Evolutionary conservation across 2,888 invertebrate species (phyloP), one percentile per base, ranked within the genome.

Genomic region (Mythimna loreyi): DNA sequence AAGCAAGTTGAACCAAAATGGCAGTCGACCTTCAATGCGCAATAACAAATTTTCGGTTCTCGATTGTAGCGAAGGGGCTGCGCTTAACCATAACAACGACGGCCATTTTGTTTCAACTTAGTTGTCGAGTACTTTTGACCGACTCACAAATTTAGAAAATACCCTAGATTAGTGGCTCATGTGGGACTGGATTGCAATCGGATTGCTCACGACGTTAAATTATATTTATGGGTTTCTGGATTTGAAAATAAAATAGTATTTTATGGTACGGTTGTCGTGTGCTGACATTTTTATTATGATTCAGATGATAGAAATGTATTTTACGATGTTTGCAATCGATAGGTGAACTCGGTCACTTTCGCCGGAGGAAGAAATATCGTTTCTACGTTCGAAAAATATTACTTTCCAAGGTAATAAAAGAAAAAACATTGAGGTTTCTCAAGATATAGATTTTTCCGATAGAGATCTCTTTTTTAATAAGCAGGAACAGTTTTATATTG

Each of bases 101-200:
- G 28, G 28, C 4, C 28, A 28, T 28, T 28, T 28, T 28, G 28
- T 2, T 28, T 28, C 28, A 28, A 28, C 28, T 28, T 28, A 28
- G 2, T 28, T 28, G 28, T 4, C 28, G 28, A 2, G 28, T 28
- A 65, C 67, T 72, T 74, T 79, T 80, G 58, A 74, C 75, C 76
- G 65, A 52, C 58, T 75, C 76, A 59, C 58, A 73, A 67, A 76
- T 73, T 61, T 78, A 52, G 74, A 55, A 66, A 62, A 75, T 69
- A 33, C 53, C 40, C 47, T 40, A 78, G 74, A 74, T 78, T 67
- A 74, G 53, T 33, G 52, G 55, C 47, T 66, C 55, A 16, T 28
- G 47, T 65, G 56, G 45, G 33, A 75, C 40, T 60, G 50, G 59
- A 53, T 49, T 57, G 52, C 45, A 78, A 49, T 52, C 40, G 45